phyloP scores from a whole-genome alignment of 2,113 vertebrate genomes.

The Emberiza fucata region DNA sequence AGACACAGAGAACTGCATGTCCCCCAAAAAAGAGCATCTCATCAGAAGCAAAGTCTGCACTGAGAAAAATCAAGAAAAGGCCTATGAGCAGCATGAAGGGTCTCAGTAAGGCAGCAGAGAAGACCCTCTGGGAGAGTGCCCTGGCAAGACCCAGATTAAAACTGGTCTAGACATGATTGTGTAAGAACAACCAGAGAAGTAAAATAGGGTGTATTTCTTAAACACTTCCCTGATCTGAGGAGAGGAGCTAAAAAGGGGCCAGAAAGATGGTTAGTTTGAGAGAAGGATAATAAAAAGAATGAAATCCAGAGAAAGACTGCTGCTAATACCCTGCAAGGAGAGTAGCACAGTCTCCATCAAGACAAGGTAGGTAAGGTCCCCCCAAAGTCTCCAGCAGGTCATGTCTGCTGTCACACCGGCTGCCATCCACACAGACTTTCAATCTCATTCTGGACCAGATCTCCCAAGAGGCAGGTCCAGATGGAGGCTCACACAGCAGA shows the following conservation, averaged over 20 bases:
- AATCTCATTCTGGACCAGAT: background rate
- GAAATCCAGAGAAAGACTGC: background rate
- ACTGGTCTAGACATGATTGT: background rate
- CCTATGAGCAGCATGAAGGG: background rate
- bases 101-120: background rate
- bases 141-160: background rate
- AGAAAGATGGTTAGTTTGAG: background rate
- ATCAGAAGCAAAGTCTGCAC: background rate
- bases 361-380: background rate
- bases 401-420: background rate
- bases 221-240: background rate
- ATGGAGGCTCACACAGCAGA: background rate
- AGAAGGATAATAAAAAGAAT: background rate
- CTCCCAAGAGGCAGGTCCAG: background rate
- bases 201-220: background rate
- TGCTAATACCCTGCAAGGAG: background rate
- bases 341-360: background rate
- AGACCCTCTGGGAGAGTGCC: background rate
- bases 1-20: background rate
- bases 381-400: background rate
- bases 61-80: background rate
- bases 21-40: background rate
- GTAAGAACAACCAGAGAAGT: background rate
- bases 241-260: background rate
- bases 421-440: background rate